Evolutionary conservation across 2,888 invertebrate genomes (phyloP), one percentile per base, ranked within the genome.

Genomic region (Agrochola litura): DNA sequence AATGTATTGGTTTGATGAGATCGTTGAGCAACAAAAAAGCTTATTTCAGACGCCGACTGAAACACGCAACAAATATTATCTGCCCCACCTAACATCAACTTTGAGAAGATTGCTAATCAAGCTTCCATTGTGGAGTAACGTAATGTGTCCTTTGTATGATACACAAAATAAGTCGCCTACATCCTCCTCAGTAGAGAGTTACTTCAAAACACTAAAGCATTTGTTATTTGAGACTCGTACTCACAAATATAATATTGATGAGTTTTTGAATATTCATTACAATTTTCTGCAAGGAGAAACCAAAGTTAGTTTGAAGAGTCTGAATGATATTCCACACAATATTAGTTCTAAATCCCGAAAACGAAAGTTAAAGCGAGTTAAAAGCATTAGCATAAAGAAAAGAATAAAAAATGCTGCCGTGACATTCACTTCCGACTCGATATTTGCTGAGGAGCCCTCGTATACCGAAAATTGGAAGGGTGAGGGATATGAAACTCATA

Each of bases 121-220:
- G 75, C 65, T 79, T 66, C 79, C 79, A 49, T 70, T 79, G 70
- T 75, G 79, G 78, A 71, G 71, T 75, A 75, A 75, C 71, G 70
- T 79, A 66, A 75, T 79, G 75, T 79, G 79, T 70, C 75, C 75
- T 66, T 66, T 69, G 67, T 79, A 72, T 73, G 72, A 73, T 43
- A 72, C 76, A 60, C 68, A 76, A 76, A 79, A 79, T 64, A 79
- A 79, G 72, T 52, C 68, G 56, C 79, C 76, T 69, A 70, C 79
- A 73, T 80, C 79, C 61, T 79, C 79, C 58, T 76, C 68, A 58
- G 72, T 80, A 64, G 79, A 79, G 69, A 72, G 66, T 66, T 72
- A 79, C 76, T 76, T 76, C 52, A 79, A 79, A 79, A 79, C 79
- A 67, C 54, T 79, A 63, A 79, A 79, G 75, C 60, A 79, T 68